phyloP scores from a whole-genome alignment of 2,113 vertebrate genomes.

The Gasterosteus nipponicus region DNA sequence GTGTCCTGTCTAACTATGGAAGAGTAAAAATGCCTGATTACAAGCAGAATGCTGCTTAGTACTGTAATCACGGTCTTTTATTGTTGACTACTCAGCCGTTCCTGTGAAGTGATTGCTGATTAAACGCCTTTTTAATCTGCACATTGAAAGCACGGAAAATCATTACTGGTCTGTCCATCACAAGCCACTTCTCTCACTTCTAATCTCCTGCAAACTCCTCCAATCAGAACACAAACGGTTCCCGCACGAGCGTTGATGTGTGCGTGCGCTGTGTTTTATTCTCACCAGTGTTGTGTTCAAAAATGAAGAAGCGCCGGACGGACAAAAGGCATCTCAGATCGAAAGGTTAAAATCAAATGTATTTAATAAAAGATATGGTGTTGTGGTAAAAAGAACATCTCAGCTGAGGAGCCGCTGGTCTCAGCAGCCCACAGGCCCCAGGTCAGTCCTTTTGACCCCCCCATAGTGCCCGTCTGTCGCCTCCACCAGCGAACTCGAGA shows the following conservation, averaged over 20 bases:
- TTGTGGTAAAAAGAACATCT: too few relatives aligned
- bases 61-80: background rate
- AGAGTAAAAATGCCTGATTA: background rate
- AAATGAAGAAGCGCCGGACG: too few relatives aligned
- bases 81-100: background rate
- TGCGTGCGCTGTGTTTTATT: too few relatives aligned
- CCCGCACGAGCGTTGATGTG: background rate
- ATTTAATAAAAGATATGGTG: too few relatives aligned
- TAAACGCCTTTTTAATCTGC: background rate
- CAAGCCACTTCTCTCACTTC: background rate
- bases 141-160: background rate
- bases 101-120: background rate
- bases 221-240: background rate
- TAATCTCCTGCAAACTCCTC: background rate
- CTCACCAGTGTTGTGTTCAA: too few relatives aligned
- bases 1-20: background rate
- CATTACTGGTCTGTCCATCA: background rate
- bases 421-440: too few relatives aligned
- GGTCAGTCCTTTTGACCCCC: too few relatives aligned
- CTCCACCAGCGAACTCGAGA: too few relatives aligned
- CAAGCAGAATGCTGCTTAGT: background rate
- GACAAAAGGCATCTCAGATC: too few relatives aligned
- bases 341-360: too few relatives aligned
- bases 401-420: too few relatives aligned
- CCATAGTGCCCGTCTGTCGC: too few relatives aligned